Evolutionary conservation across 2,113 vertebrate species (phyloP).

Genomic region (Xiphophorus hellerii): DNA sequence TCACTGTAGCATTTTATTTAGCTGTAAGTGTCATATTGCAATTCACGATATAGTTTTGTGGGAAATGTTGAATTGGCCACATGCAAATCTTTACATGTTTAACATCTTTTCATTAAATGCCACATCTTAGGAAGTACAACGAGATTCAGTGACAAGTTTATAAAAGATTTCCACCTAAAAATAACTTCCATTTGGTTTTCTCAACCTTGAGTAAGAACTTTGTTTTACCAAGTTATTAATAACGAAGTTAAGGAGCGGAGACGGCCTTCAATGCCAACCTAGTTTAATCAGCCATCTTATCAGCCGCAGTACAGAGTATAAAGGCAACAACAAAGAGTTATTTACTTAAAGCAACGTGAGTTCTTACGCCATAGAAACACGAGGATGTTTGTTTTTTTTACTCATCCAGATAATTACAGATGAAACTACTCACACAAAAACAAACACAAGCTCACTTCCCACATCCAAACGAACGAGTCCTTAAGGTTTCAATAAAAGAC

Average conservation of each 20-base stretch:
- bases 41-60: background rate
- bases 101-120: too few species aligned
- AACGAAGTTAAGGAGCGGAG: background rate
- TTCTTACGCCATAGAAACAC: background rate
- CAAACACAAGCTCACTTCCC: background rate
- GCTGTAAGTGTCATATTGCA: background rate
- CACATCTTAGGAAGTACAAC: too few species aligned
- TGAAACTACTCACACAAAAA: background rate
- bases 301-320: background rate
- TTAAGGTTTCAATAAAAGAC: background rate
- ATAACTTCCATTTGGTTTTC: background rate
- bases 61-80: background rate
- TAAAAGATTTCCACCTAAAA: background rate
- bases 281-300: background rate
- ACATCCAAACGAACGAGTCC: background rate
- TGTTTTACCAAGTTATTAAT: too few species aligned
- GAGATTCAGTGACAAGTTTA: background rate
- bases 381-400: background rate
- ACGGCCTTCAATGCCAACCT: background rate
- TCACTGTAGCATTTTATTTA: slow-evolving; percentile 18
- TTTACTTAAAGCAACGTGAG: background rate
- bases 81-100: background rate
- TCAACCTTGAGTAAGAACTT: too few species aligned
- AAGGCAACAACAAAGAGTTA: background rate
- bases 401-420: slow-evolving; percentile 3